Percentiles rank a stretch among this genome's conserved stretches.
phyloP scores from a whole-genome alignment of 2,888 invertebrate genomes.

The Pocota personata region DNA sequence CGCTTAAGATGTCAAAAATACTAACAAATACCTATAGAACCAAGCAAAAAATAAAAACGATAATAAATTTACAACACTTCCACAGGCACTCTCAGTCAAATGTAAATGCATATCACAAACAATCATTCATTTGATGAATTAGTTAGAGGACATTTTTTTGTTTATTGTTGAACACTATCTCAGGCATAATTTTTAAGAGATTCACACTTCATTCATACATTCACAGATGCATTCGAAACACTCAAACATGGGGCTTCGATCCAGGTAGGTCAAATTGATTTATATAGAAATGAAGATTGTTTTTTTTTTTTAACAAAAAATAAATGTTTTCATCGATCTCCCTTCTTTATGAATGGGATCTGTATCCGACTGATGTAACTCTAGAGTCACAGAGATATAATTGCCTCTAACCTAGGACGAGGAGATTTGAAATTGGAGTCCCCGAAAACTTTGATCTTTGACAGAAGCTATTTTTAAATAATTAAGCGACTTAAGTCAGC shows the following conservation, averaged over 20 bases:
- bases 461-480: too few relatives aligned
- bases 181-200: conserved; percentile 36
- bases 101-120: conserved; percentile 59
- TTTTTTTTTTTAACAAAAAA: too few relatives aligned
- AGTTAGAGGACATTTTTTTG: conserved; percentile 10
- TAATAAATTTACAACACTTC: conserved; percentile 1
- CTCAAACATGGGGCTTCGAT: conserved; percentile 2
- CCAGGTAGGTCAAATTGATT: not conserved
- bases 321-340: too few relatives aligned
- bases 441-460: too few relatives aligned
- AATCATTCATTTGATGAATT: conserved; percentile 60
- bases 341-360: too few relatives aligned
- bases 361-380: too few relatives aligned
- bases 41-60: not conserved
- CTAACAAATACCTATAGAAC: conserved; percentile 1
- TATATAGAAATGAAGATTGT: not conserved
- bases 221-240: not conserved
- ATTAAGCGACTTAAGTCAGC: too few relatives aligned
- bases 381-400: too few relatives aligned
- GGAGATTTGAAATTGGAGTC: too few relatives aligned
- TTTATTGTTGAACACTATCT: conserved; percentile 27
- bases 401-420: too few relatives aligned
- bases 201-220: conserved; percentile 19
- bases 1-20: not conserved
- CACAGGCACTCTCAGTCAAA: conserved; percentile 37